A percentile compares a stretch with the other conserved stretches of the same genome.
phyloP scores from a whole-genome alignment of 1,140 invertebrate genomes.

The Apis cerana region DNA sequence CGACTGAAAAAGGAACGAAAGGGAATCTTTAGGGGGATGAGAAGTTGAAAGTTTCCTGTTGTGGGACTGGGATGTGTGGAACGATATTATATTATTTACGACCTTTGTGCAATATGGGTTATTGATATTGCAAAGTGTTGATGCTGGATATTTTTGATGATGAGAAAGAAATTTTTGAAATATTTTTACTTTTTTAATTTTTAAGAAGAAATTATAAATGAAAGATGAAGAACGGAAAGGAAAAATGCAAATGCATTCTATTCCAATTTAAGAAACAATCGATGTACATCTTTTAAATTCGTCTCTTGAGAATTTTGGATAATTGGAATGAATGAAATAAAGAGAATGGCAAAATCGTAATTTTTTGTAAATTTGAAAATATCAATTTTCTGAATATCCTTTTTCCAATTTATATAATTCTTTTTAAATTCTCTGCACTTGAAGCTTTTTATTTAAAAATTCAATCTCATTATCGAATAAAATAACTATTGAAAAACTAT shows the following conservation, averaged over 20 bases:
- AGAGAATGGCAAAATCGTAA: not conserved
- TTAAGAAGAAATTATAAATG: not conserved
- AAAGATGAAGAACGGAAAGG: not conserved
- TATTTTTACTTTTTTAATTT: too few relatives aligned
- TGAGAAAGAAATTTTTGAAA: not conserved
- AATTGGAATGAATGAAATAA: not conserved
- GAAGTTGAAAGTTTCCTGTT: too few relatives aligned
- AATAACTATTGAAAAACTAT: not conserved
- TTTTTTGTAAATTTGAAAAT: not conserved
- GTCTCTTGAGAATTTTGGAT: not conserved
- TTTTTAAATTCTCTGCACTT: not conserved
- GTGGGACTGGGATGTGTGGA: not conserved
- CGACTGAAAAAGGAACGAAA: not conserved
- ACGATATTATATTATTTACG: not conserved
- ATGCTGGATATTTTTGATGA: too few relatives aligned
- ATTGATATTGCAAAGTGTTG: not conserved
- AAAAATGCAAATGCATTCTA: not conserved
- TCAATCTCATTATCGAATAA: too few relatives aligned
- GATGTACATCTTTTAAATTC: not conserved
- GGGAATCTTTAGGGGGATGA: not conserved
- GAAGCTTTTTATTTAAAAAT: not conserved
- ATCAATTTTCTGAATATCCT: not conserved
- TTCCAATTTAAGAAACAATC: constrained; percentile 7
- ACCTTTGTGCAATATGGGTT: not conserved
- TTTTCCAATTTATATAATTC: not conserved